Conservation (phyloP, 2,797 vertebrate species). For the Crocodylus rhombifer region DNA sequence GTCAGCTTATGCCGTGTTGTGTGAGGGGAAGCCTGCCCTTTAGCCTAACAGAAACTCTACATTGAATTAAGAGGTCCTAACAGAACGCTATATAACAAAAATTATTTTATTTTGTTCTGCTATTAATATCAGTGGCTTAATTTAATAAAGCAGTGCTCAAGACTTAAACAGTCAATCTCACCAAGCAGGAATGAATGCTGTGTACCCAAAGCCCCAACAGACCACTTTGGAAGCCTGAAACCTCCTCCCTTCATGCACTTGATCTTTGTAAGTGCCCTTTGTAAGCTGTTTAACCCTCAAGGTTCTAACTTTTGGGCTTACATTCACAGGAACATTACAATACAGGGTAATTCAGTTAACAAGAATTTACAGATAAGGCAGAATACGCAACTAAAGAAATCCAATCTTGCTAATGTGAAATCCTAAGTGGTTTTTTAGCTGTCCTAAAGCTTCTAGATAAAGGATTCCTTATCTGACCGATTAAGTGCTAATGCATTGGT, state of each 20-base stretch:
- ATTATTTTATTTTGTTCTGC: accelerated
- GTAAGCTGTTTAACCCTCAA: not conserved
- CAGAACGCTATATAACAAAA: not conserved
- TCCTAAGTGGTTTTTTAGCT: not conserved
- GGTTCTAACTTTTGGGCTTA: not conserved
- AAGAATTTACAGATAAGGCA: not conserved
- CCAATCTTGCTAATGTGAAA: not conserved
- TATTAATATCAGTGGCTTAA: accelerated
- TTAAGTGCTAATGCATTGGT: conserved; percentile 17
- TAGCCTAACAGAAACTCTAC: not conserved
- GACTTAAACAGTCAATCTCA: not conserved
- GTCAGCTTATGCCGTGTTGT: not conserved
- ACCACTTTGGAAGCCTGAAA: no score
- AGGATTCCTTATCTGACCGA: not conserved
- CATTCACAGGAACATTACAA: not conserved
- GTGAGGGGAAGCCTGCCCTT: accelerated
- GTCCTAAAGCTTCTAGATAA: not conserved
- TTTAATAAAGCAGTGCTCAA: not conserved
- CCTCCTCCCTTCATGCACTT: not conserved
- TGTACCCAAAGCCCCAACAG: not conserved
- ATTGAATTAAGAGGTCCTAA: not conserved
- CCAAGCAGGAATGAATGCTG: not conserved
- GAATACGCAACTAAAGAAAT: not conserved
- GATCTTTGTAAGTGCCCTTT: not conserved
- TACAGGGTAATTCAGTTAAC: not conserved